These are phyloP conservation scores for Catharus minimus DNA, from an alignment of 2,113 vertebrate genomes.

Conservation along the genomic window DNA sequence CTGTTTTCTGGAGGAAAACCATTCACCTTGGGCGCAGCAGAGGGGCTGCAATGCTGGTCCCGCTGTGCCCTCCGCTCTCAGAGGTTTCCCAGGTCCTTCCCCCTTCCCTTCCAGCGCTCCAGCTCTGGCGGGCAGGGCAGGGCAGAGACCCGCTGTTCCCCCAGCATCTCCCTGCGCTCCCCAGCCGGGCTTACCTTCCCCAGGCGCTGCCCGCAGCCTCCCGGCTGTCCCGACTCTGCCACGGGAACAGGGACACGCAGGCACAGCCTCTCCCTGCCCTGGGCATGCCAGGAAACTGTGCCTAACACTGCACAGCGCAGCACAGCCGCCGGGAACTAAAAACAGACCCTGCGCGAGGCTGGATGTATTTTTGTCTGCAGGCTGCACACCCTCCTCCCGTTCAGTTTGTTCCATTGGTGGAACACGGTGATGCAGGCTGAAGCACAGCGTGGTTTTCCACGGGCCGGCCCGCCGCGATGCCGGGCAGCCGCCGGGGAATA, in stretches of 20 bases:
- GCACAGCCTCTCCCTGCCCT: conserved; percentile 65
- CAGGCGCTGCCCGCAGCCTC: not conserved
- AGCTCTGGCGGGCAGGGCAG: not conserved
- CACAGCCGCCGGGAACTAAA: conserved; percentile 76
- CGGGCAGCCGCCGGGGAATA: conserved; percentile 74
- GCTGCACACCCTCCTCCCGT: conserved; percentile 79
- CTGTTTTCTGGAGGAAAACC: conserved; percentile 16
- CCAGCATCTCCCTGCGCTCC: not conserved
- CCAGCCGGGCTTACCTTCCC: conserved; percentile 44
- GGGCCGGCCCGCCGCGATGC: conserved; percentile 74
- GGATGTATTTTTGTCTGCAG: conserved; percentile 79
- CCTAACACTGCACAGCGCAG: conserved; percentile 76
- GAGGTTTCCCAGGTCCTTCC: not conserved
- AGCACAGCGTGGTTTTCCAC: conserved; percentile 83
- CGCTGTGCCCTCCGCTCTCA: not conserved
- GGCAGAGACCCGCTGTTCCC: not conserved
- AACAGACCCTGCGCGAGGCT: conserved; percentile 71
- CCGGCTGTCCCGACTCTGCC: not conserved
- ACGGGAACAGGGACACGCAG: not conserved
- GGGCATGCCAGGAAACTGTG: conserved; percentile 72
- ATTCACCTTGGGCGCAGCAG: not conserved
- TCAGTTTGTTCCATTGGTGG: conserved; percentile 86
- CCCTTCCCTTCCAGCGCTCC: not conserved
- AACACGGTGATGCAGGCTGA: conserved; percentile 77
- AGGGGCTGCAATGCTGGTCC: not conserved